Base-by-base conservation (phyloP, 2,113 vertebrate genomes). In the Rhea pennata region DNA sequence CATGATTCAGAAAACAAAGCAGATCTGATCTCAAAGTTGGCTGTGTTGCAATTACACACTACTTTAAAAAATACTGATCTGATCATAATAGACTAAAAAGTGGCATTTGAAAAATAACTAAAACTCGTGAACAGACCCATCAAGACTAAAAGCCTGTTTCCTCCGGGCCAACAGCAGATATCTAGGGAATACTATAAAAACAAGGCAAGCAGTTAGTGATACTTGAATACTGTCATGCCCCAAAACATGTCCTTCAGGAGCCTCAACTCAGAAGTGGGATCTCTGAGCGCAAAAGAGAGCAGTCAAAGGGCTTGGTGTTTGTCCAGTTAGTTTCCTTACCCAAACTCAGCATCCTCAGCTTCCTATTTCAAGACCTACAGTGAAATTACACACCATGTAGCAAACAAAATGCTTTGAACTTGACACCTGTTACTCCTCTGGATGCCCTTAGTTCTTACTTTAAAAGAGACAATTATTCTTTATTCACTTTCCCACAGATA, bases 161-260 rank as follows among this genome's bases (percentile, higher is more conserved):
- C 54, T 42, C 50, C 59, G 14, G 31, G 70, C 21, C 53, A 42
- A 53, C 20, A 66, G 56, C 82, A 53, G 4, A 3, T 5, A 67
- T 24, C n/a, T 33, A 42, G 39, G 2, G 27, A 56, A 15, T 10
- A 31, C 15, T 10, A 33, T 5, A 58, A 74, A 48, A 65, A 11
- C 21, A 22, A 27, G 10, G 23, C 1, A 73, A 29, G 23, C 31
- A 15, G 39, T 10, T 2, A 10, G 23, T 6, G 20, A 10, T 36
- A 21, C 36, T 22, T 19, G 3, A 7, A 4, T 2, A 17, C 7
- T 5, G 6, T 9, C 12, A 7, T 2, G 6, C 6, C 13, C 5
- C 6, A 12, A 42, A 29, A 19, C 10, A 6, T 0, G 12, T 17
- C 20, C 67, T 27, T 82, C 46, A 23, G 46, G 46, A 31, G 31